Percentiles rank a stretch among this genome's conserved stretches.
These are phyloP conservation scores for Sarcoramphus papa DNA, from an alignment of 2,797 vertebrate genomes.

Conservation along the genomic window DNA sequence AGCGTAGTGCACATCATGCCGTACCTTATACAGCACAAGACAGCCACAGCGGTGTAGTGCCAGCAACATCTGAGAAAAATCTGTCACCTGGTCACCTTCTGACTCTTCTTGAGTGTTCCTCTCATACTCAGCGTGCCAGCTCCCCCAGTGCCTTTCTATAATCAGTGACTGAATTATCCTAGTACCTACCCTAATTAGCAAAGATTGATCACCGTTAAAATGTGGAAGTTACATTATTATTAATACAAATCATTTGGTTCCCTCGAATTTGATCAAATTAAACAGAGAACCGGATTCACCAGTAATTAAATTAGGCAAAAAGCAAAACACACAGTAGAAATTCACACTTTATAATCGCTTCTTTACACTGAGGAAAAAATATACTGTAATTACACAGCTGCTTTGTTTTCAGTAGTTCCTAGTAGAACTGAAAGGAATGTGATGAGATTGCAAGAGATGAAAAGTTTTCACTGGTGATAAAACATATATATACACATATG, in stretches of 20 bases:
- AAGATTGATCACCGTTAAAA: neutral
- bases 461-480: neutral
- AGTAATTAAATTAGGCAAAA: neutral
- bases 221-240: neutral
- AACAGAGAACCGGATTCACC: neutral
- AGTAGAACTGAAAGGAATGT: neutral
- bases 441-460: neutral
- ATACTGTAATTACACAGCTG: neutral
- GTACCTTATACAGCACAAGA: neutral
- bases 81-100: neutral
- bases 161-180: neutral
- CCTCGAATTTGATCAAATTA: neutral
- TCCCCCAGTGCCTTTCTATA: neutral
- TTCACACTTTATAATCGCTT: neutral
- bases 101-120: neutral
- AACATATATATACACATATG: neutral
- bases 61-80: neutral
- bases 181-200: neutral
- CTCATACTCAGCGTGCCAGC: neutral
- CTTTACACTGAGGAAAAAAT: neutral
- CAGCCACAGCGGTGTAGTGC: rapidly evolving
- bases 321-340: neutral
- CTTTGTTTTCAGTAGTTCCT: neutral
- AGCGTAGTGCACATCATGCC: neutral
- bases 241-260: neutral